Base-by-base conservation (phyloP, 2,113 vertebrate genomes). In the Macaca nemestrina region DNA sequence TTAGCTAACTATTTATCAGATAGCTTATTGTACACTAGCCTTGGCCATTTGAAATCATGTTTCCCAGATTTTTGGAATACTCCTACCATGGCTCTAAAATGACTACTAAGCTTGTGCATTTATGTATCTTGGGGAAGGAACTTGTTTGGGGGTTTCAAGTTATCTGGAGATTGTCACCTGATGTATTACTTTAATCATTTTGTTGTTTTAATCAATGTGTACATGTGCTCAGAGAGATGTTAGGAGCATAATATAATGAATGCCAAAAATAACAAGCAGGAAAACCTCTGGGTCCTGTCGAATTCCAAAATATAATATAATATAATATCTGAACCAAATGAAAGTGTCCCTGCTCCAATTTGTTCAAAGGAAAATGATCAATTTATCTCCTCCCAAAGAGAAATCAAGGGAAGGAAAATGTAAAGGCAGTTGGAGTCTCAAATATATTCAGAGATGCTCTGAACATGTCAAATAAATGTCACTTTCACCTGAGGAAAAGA, bases 111-210 rank as follows among this genome's bases (percentile, higher is more conserved):
- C 18, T 7, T 75, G 43, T 43, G 30, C 48, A 55, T 27, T 80
- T 81, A 40, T 40, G 40, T 88, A 12, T 40, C 70, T 82, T 78
- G 57, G 23, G 61, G 52, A 90, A 92, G 45, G 48, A 90, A 73
- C 50, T 85, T 97, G 80, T 97, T 86, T 94, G 59, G 80, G 85
- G 67, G 83, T 81, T 96, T 92, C 94, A 59, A 61, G 11, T 96
- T 96, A 52, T 95, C 85, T 81, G 43, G 89, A 97, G 82, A 95
- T 79, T 97, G 96, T 88, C 84, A 92, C 57, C 97, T 98, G 92
- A 98, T 96, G 78, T 82, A 98, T 96, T 90, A 67, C 90, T 96
- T 96, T 97, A 97, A 98, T 97, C 94, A 96, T 92, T 90, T 94
- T 94, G 84, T 93, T 95, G 84, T 96, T 97, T 97, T 98, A 97